Base-by-base conservation (phyloP, 2,888 invertebrate species). In the Nasonovia ribisnigri region DNA sequence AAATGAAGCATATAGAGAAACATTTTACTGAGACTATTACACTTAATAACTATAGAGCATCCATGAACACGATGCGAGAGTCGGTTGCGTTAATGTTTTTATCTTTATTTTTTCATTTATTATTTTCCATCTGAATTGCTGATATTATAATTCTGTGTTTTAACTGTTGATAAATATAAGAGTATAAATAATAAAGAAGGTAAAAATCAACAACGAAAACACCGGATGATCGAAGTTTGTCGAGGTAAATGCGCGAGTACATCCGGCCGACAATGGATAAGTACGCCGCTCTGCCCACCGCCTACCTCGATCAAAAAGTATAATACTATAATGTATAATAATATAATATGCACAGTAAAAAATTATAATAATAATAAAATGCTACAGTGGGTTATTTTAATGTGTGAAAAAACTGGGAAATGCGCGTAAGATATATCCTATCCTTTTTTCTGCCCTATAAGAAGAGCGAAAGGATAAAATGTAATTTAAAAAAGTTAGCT, bases 401-500 rank as follows among this genome's bases (percentile, higher is more conserved):
- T 46, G 24, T 13, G 20, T 0, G 29, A 54, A 84, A 84, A 84
- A 84, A 13, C 77, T 46, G 54, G 48, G 0, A 48, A 88, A 87
- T 42, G n/a, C 48, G n/a, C 13, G 6, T 26, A 77, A 43, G 43
- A 54, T 6, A 77, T 42, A 77, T 6, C 36, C 20, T 77, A 36
- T 77, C 20, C 6, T 77, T 20, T 77, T 77, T 77, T 36, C 36
- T 6, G 8, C 43, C 43, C 84, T 11, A n/a, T n/a, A 46, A 88
- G 43, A 13, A 48, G 36, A 60, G 48, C 24, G 60, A 84, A 4
- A 84, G 43, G 8, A 91, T 43, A 88, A 90, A 90, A 90, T 43
- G 43, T 90, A 93, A 90, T 93, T 13, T 87, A 90, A 93, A 90
- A 93, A 90, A 87, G 90, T 90, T 90, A 67, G 87, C 90, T 93